phyloP scores from a whole-genome alignment of 1,140 invertebrate species.

The Drosophila kurseongensis region DNA sequence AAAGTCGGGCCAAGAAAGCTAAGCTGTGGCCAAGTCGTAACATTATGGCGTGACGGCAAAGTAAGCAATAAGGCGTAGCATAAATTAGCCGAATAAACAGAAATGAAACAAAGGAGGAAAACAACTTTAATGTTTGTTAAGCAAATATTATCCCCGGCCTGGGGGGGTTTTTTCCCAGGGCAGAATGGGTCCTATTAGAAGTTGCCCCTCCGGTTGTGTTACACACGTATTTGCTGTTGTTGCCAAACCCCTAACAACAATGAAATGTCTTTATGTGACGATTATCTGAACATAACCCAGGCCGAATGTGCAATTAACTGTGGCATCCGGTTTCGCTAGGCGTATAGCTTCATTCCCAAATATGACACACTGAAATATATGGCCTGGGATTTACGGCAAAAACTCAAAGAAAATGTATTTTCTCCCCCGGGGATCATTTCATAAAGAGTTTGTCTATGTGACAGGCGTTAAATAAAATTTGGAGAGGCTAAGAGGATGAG shows the following conservation, averaged over 20 bases:
- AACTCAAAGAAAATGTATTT: not conserved
- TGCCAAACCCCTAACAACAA: constrained; percentile 41
- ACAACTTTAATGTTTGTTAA: constrained; percentile 81
- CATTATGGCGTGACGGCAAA: constrained; percentile 74
- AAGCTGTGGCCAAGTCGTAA: constrained; percentile 61
- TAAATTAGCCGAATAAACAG: constrained; percentile 77
- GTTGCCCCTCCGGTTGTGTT: constrained; percentile 31
- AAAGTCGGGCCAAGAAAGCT: constrained; percentile 34
- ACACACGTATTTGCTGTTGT: constrained; percentile 25
- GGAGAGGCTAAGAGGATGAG: not conserved
- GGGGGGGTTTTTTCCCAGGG: not conserved
- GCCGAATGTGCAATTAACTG: constrained; percentile 73
- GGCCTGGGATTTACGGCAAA: constrained; percentile 28
- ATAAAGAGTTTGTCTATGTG: constrained; percentile 1
- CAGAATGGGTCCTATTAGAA: constrained; percentile 13
- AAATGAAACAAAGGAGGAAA: constrained; percentile 55
- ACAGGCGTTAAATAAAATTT: not conserved
- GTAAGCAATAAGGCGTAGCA: constrained; percentile 78
- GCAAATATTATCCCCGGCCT: constrained; percentile 57
- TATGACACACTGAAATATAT: constrained; percentile 44
- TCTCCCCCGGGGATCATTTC: not conserved
- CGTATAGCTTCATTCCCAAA: constrained; percentile 17
- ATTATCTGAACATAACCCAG: constrained; percentile 74
- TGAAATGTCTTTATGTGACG: constrained; percentile 79
- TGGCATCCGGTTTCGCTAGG: constrained; percentile 28